Conservation (phyloP, 2,888 invertebrate species). For the Autographa gamma region DNA sequence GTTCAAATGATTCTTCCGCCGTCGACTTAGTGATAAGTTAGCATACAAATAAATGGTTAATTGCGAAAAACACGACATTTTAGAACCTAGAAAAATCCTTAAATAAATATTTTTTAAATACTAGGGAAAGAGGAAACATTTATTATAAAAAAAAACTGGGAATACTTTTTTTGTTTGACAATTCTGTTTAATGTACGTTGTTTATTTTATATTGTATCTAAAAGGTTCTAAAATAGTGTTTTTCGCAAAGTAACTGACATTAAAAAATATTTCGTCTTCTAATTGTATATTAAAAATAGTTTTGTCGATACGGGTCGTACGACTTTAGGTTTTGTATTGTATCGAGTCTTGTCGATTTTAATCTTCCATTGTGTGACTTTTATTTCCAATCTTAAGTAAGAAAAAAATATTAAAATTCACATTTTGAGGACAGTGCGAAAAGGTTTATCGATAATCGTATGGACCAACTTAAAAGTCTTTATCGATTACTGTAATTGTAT, state of each 20-base stretch:
- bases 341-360: slow-evolving; percentile 69
- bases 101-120: background rate
- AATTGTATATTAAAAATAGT: slow-evolving; percentile 67
- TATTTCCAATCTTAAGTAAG: slow-evolving; percentile 49
- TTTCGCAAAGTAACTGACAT: slow-evolving; percentile 59
- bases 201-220: background rate
- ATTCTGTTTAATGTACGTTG: background rate
- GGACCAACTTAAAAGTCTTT: background rate
- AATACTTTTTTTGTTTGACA: background rate
- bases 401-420: slow-evolving; percentile 31
- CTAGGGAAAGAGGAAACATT: background rate
- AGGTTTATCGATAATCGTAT: slow-evolving; percentile 25
- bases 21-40: slow-evolving; percentile 58
- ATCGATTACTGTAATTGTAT: slow-evolving; percentile 4
- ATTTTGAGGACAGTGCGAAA: slow-evolving; percentile 9
- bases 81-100: background rate
- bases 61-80: slow-evolving; percentile 27
- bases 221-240: slow-evolving; percentile 47
- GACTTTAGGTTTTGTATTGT: slow-evolving; percentile 67
- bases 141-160: background rate
- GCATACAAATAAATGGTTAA: slow-evolving; percentile 51
- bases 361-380: slow-evolving; percentile 64
- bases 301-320: slow-evolving; percentile 69
- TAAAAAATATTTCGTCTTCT: slow-evolving; percentile 68
- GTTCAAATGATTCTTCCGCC: slow-evolving; percentile 71